phyloP scores from a whole-genome alignment of 1,140 invertebrate species.

The Drosophila erecta region DNA sequence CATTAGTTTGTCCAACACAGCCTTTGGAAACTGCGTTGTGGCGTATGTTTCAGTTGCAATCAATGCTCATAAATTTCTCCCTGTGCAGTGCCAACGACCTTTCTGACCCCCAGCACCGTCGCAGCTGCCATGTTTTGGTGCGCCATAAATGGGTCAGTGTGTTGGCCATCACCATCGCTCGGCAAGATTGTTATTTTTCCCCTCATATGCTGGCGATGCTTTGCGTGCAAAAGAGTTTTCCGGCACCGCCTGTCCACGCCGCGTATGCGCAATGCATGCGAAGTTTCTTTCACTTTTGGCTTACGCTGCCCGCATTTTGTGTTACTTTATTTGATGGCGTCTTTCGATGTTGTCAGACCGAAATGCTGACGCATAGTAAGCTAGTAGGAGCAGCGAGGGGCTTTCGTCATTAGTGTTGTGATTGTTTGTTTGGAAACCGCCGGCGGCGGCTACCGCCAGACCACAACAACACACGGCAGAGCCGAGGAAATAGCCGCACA shows the following conservation, averaged over 20 bases:
- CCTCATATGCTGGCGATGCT: not conserved
- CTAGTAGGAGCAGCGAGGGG: conserved; percentile 26
- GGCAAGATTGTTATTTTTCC: conserved; percentile 18
- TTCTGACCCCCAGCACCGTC: conserved; percentile 16
- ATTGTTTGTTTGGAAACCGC: conserved; percentile 63
- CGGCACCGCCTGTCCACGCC: conserved; percentile 46
- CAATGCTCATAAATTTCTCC: not conserved
- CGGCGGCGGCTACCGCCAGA: conserved; percentile 48
- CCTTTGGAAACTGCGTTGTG: too few species aligned
- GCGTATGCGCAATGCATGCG: conserved; percentile 72
- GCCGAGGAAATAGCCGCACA: conserved; percentile 48
- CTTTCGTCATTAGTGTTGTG: conserved; percentile 68
- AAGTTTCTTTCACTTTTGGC: conserved; percentile 53
- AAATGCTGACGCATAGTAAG: conserved; percentile 43
- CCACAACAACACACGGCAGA: conserved; percentile 41
- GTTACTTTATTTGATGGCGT: conserved; percentile 21
- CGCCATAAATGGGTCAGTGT: conserved; percentile 61
- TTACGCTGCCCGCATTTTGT: conserved; percentile 4
- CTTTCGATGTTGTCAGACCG: conserved; percentile 26
- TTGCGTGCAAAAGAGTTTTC: conserved; percentile 63
- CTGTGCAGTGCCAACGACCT: conserved; percentile 20
- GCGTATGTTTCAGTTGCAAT: too few species aligned
- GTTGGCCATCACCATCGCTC: conserved; percentile 58
- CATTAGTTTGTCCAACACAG: too few species aligned
- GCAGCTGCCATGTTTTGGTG: conserved; percentile 7